Base-by-base conservation (phyloP, 2,113 vertebrate species). In the Silurus asotus region DNA sequence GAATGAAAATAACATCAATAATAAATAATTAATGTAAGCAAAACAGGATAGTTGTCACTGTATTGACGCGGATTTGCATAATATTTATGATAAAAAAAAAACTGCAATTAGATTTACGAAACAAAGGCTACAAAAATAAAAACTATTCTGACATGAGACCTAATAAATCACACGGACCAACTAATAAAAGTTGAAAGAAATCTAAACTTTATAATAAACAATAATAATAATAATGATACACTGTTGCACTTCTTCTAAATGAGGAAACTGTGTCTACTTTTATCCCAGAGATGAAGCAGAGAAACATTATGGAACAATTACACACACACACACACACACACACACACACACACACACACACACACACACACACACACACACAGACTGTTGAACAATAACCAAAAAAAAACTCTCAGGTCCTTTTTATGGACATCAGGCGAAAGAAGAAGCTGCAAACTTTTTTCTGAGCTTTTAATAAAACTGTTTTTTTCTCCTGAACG, bases 331-430 rank as follows among this genome's bases (percentile, higher is more conserved):
- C 48, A 74, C 45, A 74, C 19, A 51, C 28, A 70, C 67, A 70
- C 69, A 72, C 69, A 48, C 28, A 65, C n/a, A n/a, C n/a, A n/a
- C n/a, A n/a, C n/a, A n/a, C n/a, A n/a, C 48, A 74, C 45, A 74
- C 19, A 51, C 28, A 70, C 67, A 70, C 69, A 72, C 69, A 48
- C 62, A 70, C 13, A 48, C 15, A 25, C 28, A 45, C 37, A 37
- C 37, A 37, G 37, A 37, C 37, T 37, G 65, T 2, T 69, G 9
- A 10, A 49, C 8, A 49, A 48, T 72, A 48, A 48, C 37, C 5
- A 59, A 59, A 59, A 15, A 28, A 65, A 65, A 20, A 11, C 23
- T 75, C 13, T 11, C 1, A 11, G 64, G 23, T 11, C n/a, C 2
- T 37, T 10, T 74, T 74, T 23, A 20, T 20, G 19, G 9, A 4